A percentile compares a stretch with the other conserved stretches of the same genome.
Conservation (phyloP, 2,888 invertebrate genomes). For the Sphecodes monilicornis region DNA sequence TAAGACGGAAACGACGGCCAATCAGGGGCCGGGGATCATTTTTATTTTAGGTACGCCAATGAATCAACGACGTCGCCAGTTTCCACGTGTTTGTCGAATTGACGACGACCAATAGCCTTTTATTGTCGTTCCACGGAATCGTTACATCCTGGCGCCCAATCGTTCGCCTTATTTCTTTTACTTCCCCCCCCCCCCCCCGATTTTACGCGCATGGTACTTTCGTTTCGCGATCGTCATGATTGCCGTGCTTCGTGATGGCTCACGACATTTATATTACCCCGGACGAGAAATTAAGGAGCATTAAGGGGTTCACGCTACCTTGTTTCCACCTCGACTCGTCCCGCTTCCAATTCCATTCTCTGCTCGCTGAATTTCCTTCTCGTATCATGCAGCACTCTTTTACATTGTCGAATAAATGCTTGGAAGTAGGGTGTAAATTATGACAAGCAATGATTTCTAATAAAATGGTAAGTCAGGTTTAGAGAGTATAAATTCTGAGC, state of each 20-base stretch:
- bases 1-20: slow-evolving; percentile 69
- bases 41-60: slow-evolving; percentile 79
- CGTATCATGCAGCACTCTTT: not conserved
- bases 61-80: slow-evolving; percentile 71
- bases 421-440: not conserved
- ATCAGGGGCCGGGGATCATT: slow-evolving; percentile 74
- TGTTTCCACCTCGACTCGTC: not conserved
- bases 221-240: not conserved
- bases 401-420: not conserved
- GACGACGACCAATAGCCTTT: slow-evolving; percentile 69
- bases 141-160: not conserved
- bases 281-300: slow-evolving; percentile 15
- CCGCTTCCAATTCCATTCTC: slow-evolving; percentile 30
- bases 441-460: not conserved
- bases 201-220: not conserved
- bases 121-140: slow-evolving; percentile 67
- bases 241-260: not conserved
- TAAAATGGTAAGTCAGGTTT: too few relatives aligned
- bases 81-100: slow-evolving; percentile 68
- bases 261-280: slow-evolving; percentile 11
- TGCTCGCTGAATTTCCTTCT: not conserved
- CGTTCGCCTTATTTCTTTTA: not conserved
- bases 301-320: slow-evolving; percentile 25
- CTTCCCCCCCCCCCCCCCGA: too few relatives aligned
- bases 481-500: too few relatives aligned